A percentile compares a stretch with the other conserved stretches of the same genome.
phyloP scores from a whole-genome alignment of 23 tunicate genomes.

The Trididemnum miniatum region DNA sequence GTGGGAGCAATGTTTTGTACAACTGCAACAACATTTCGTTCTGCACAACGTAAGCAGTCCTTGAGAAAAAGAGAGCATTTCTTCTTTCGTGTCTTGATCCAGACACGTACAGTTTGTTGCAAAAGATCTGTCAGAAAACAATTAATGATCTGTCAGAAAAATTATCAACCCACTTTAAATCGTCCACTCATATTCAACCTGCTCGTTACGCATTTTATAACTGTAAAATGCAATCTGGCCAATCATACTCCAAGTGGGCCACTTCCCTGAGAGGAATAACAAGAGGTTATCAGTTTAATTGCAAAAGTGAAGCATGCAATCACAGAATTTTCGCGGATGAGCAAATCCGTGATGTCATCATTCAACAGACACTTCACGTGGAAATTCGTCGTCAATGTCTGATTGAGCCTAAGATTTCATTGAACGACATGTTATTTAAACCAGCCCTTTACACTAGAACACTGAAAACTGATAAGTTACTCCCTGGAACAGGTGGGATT shows the following conservation, averaged over 20 bases:
- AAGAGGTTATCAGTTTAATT: background rate
- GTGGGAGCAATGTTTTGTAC: conserved; percentile 5
- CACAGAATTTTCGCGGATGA: conserved; percentile 13
- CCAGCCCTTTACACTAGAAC: background rate
- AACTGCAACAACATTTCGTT: background rate
- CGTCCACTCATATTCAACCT: conserved; percentile 3
- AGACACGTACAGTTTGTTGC: background rate
- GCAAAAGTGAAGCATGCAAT: conserved; percentile 24
- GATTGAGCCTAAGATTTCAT: background rate
- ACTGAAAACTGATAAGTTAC: background rate
- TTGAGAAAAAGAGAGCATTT: conserved; percentile 3
- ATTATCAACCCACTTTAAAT: background rate
- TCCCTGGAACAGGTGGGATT: background rate
- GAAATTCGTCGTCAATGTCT: conserved; percentile 6
- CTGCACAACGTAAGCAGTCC: background rate
- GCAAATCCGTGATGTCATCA: conserved; percentile 16
- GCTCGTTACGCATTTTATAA: conserved; percentile 1
- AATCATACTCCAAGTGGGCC: conserved; percentile 6
- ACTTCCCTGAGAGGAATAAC: conserved; percentile 1
- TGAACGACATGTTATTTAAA: background rate
- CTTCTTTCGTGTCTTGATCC: background rate
- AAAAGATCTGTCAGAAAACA: background rate
- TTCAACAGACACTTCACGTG: conserved; percentile 13
- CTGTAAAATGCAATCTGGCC: conserved; percentile 5
- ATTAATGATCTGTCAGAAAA: background rate